These are phyloP conservation scores for Pseudochaenichthys georgianus DNA, from an alignment of 2,797 vertebrate genomes.

Conservation along the genomic window DNA sequence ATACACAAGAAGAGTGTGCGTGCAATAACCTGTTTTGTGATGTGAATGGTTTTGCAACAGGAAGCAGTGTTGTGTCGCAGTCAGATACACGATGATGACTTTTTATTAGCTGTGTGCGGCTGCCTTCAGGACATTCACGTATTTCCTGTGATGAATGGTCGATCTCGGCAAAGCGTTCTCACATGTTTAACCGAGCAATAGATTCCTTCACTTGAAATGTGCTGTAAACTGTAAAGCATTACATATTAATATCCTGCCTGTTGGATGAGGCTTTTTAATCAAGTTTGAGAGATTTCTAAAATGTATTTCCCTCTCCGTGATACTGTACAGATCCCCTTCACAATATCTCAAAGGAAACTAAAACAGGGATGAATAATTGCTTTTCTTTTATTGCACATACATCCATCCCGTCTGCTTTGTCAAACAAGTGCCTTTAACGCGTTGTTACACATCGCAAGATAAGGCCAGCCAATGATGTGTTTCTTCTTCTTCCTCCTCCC, in stretches of 20 bases:
- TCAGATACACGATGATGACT: slow-evolving; percentile 45
- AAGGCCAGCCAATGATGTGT: slow-evolving; percentile 55
- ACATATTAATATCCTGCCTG: slow-evolving; percentile 75
- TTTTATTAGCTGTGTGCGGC: slow-evolving; percentile 21
- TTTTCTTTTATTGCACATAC: slow-evolving; percentile 60
- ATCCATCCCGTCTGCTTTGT: slow-evolving; percentile 46
- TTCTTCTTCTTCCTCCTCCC: slow-evolving; percentile 11
- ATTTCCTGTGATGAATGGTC: slow-evolving; percentile 57
- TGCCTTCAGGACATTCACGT: slow-evolving; percentile 33
- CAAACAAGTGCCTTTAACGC: slow-evolving; percentile 54
- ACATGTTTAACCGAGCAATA: slow-evolving; percentile 55
- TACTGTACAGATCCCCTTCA: slow-evolving; percentile 40
- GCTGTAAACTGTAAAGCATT: slow-evolving; percentile 59
- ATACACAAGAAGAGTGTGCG: slow-evolving; percentile 51
- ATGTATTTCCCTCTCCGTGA: slow-evolving; percentile 35
- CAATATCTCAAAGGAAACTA: slow-evolving; percentile 51
- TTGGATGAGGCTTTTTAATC: slow-evolving; percentile 64
- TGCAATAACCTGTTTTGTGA: slow-evolving; percentile 74
- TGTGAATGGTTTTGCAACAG: slow-evolving; percentile 78
- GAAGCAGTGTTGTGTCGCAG: slow-evolving; percentile 62
- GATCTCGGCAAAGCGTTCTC: slow-evolving; percentile 47
- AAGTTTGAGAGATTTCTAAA: slow-evolving; percentile 61
- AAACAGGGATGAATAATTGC: slow-evolving; percentile 59
- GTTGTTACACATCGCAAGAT: slow-evolving; percentile 68
- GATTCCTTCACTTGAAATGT: slow-evolving; percentile 60